Conservation (phyloP, 37 sponge, comb jelly and placozoan genomes). For the Lycopodina hypogea region DNA sequence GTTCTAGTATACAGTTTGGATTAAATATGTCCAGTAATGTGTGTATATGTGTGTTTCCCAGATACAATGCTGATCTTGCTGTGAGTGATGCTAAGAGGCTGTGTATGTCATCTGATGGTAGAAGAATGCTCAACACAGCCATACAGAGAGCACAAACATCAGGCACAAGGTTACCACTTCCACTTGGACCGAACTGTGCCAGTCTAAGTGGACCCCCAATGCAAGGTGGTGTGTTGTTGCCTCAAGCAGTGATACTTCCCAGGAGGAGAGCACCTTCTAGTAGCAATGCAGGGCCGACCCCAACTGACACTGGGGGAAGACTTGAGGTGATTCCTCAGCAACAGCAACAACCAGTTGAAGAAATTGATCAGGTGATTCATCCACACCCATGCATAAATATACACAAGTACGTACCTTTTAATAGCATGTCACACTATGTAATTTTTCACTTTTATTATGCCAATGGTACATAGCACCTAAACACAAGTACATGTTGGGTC, state of each 20-base stretch:
- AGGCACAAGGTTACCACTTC: not conserved
- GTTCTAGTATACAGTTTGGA: too few species aligned
- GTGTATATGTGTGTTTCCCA: not conserved
- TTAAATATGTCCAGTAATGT: too few species aligned
- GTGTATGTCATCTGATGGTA: too few species aligned
- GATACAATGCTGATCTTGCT: slow-evolving; percentile 12
- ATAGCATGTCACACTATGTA: too few species aligned
- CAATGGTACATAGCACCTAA: too few species aligned
- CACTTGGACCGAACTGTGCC: not conserved
- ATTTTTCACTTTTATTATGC: too few species aligned
- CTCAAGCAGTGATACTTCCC: not conserved
- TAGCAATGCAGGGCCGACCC: not conserved
- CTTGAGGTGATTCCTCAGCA: not conserved
- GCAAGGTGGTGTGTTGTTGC: not conserved
- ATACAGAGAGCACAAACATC: not conserved
- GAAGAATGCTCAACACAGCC: not conserved
- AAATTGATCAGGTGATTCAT: not conserved
- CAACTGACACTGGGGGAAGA: not conserved
- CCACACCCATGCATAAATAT: too few species aligned
- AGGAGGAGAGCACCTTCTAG: not conserved
- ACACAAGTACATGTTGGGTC: too few species aligned
- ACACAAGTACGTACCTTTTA: too few species aligned
- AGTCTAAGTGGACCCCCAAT: not conserved
- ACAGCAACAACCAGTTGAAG: not conserved
- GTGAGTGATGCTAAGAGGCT: slow-evolving; percentile 3